A percentile compares a stretch with the other conserved stretches of the same genome.
These are phyloP conservation scores for Gari tellinella DNA, from an alignment of 2,888 invertebrate genomes.

Conservation along the genomic window DNA sequence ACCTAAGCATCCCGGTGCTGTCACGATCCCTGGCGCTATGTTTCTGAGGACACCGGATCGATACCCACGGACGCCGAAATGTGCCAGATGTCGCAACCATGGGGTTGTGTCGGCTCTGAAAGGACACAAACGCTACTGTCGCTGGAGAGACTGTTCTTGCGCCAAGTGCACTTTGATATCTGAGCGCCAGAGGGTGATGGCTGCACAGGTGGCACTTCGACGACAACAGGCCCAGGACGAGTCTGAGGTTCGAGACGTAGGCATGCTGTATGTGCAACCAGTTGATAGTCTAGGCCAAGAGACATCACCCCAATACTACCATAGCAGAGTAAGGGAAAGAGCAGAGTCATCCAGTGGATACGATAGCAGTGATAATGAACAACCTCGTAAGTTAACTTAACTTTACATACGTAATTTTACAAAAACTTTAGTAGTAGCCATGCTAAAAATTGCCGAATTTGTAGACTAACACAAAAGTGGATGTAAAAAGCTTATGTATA, in stretches of 20 bases:
- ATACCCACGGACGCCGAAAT: conserved; percentile 98
- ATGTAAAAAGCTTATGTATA: no score
- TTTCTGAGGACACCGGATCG: conserved; percentile 87
- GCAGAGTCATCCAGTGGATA: conserved; percentile 39
- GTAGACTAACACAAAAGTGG: no score
- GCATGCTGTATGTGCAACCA: conserved; percentile 88
- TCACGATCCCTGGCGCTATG: conserved; percentile 32
- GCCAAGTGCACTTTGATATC: conserved; percentile 99
- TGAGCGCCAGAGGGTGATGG: conserved; percentile 98
- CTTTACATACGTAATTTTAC: no score
- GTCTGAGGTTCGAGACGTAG: conserved; percentile 97
- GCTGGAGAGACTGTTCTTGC: conserved; percentile 97
- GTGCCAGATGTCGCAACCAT: conserved; percentile 98
- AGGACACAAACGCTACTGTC: conserved; percentile 93
- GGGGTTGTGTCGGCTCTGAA: conserved; percentile 98
- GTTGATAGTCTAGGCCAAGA: conserved; percentile 75
- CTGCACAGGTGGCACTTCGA: conserved; percentile 97
- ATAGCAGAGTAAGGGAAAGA: conserved; percentile 24
- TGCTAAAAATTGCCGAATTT: no score
- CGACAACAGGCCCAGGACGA: conserved; percentile 98
- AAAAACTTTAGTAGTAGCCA: no score
- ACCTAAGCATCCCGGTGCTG: conserved; percentile 2
- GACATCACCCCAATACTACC: conserved; percentile 39
- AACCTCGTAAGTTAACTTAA: conserved; percentile 50
- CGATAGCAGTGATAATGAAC: conserved; percentile 51